Evolutionary conservation across 2,797 vertebrate species (phyloP), one percentile per base, ranked within the genome.

Genomic region (Carapus acus): DNA sequence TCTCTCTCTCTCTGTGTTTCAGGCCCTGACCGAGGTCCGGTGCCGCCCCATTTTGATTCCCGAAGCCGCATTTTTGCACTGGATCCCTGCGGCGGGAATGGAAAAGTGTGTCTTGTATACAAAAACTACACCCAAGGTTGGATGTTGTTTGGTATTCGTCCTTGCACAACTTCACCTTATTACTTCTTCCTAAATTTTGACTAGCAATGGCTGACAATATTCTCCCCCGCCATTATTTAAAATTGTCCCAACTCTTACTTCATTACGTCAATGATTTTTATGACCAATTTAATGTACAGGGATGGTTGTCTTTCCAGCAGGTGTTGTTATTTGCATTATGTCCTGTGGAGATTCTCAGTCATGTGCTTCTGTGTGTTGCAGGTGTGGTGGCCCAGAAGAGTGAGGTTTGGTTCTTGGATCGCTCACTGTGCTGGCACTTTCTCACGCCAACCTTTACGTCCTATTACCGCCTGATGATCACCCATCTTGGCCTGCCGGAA

Each of bases 371-470:
- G 17, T 58, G 16, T 64, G 64, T 58, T 63, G 3, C 61, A 92
- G 90, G 84, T 79, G 87, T 88, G 36, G 80, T 88, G 42, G 87
- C 88, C 14, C 77, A 88, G 44, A 86, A 91, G 45, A 90, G 90
- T 62, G 93, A 94, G 66, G 89, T 98, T 56, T 99, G 96, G 95
- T 97, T 98, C 73, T 84, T 98, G 64, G 96, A 99, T 79, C 88
- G 91, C 56, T 93, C 93, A 0, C 82, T 98, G n/a, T 93, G 90
- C 66, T 98, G 94, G 94, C 92, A 97, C 77, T 93, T 93, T 72
- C 84, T 97, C 52, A 93, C 91, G 0, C 72, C 91, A 51, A 92
- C 90, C 39, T 97, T 97, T 77, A 94, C 90, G 0, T 90, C 94
- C 33, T 99, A 96, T 73, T 98, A 96, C 75, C 88, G 95, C 42